Evolutionary conservation across 2,888 invertebrate genomes (phyloP), one percentile per base, ranked within the genome.

Genomic region (Himalopsyche tibetana): DNA sequence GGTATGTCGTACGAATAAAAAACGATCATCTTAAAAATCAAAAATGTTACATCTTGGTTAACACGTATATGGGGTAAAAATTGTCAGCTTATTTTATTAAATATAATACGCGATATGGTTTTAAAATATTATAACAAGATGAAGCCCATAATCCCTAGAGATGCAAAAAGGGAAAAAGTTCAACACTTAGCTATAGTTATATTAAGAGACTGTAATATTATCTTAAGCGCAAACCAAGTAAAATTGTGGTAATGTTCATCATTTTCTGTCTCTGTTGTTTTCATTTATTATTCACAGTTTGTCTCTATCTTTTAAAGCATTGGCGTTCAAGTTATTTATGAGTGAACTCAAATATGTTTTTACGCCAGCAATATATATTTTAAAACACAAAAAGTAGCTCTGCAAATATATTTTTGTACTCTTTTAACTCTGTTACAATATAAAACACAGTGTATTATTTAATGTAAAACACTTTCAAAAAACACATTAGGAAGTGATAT

Each of bases 121-220:
- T 80, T n/a, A 9, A 36, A 36, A 80, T 36, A 80, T 40, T 40
- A 80, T 40, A 40, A 12, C 15, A 80, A 42, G n/a, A 80, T 80
- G 80, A 5, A 63, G 28, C 63, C 19, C n/a, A 55, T 84, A 86
- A 84, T 84, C 55, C 82, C 36, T 80, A 56, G 86, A 56, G 84
- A 55, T 42, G 82, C 36, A 79, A 85, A 84, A 80, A 80, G 40
- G 85, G 74, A 55, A 84, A 56, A 69, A 87, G 82, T 85, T 85
- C 84, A 83, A 84, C 81, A 82, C 82, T 38, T 83, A 82, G 82
- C 82, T 82, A 83, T 85, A 85, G 87, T 86, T 80, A 84, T 87
- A 85, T 83, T 85, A 86, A 86, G 85, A 85, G 87, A 85, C 80
- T 80, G 87, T 86, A 83, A 88, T 87, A 87, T 88, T 88, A 88